Evolutionary conservation across 2,797 vertebrate species (phyloP), one percentile per base, ranked within the genome.

Genomic region (Phrynocephalus forsythii): DNA sequence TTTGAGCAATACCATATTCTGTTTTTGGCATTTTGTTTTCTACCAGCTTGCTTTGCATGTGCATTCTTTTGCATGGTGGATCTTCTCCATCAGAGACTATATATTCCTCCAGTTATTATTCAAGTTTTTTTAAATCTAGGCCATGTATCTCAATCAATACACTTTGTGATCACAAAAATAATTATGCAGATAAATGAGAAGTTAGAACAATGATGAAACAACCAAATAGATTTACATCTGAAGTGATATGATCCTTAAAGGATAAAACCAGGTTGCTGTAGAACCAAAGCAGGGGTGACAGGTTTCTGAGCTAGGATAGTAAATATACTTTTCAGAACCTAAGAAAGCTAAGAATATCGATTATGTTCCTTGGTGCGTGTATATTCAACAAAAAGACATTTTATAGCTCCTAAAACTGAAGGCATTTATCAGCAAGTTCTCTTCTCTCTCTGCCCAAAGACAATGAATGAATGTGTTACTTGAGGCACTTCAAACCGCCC

Each of bases 401-500:
- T 26, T 71, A 2, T 28, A 71, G 5, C 13, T 15, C 38, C 71
- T 38, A 68, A 76, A 28, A 50, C n/a, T 0, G 1, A 76, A 44
- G 30, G 26, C 30, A 20, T 71, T 73, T 48, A 8, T 63, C 33
- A n/a, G 44, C n/a, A 6, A 82, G n/a, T 28, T 38, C 6, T 28
- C 71, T 66, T 11, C 16, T 13, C 67, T 28, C 9, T 18, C 3
- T 24, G 20, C 28, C 26, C 78, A 48, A 50, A 75, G 56, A 30
- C 0, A 82, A 30, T 33, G 86, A 75, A 67, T 52, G 86, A 22
- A 78, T 67, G 86, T 78, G 73, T 87, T 77, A 77, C 66, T 83
- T 82, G 73, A 11, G 24, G 0, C 1, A 3, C 1, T 67, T 75
- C 69, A 9, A 73, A 48, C 18, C 7, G 79, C 79, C 28, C 50